phyloP scores from a whole-genome alignment of 1,140 invertebrate genomes.

The Lordiphosa stackelbergi region DNA sequence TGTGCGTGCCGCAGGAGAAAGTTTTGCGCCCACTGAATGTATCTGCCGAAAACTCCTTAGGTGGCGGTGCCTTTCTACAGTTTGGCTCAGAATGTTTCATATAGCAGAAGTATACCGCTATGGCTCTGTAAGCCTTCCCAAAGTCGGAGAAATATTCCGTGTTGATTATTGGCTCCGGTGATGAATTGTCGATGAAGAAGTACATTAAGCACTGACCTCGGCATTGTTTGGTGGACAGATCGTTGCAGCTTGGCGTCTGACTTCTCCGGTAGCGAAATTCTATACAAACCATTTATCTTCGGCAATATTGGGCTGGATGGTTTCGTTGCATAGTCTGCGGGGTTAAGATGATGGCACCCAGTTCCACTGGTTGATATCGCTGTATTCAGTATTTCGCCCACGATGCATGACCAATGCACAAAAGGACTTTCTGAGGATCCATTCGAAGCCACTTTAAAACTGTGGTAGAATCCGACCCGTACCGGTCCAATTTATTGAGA shows the following conservation, averaged over 20 bases:
- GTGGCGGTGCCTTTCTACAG: background rate
- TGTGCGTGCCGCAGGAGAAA: background rate
- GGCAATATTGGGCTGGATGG: background rate
- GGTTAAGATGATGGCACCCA: background rate
- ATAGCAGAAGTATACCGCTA: no score
- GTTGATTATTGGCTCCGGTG: background rate
- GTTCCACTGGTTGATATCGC: background rate
- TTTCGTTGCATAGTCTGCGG: background rate
- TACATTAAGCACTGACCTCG: no score
- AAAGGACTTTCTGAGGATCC: background rate
- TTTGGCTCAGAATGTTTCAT: no score
- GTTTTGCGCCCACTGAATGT: background rate
- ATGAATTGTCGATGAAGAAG: no score
- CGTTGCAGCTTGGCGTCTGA: no score
- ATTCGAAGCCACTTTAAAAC: background rate
- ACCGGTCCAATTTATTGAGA: no score
- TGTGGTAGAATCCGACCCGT: no score
- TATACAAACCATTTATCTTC: no score
- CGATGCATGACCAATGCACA: background rate
- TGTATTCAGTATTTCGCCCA: background rate
- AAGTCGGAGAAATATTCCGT: background rate
- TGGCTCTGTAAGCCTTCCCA: background rate
- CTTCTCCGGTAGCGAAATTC: no score
- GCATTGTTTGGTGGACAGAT: no score
- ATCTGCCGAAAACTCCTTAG: background rate